These are phyloP conservation scores for Lithosia quadra DNA, from an alignment of 2,888 invertebrate species.

Conservation along the genomic window DNA sequence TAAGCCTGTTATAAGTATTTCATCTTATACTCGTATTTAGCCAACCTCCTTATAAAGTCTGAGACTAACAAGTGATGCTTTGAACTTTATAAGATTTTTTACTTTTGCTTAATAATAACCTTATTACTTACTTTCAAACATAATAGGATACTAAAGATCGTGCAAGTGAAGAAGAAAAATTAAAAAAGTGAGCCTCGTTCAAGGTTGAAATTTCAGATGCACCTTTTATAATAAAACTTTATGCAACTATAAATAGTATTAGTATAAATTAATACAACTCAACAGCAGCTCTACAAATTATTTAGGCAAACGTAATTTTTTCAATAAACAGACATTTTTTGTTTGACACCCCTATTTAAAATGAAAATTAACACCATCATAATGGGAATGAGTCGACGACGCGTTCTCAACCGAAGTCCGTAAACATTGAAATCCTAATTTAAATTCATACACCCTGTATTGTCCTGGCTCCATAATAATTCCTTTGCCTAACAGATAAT, in stretches of 20 bases:
- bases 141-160: background rate
- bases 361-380: constrained; percentile 41
- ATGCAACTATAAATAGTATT: too few relatives aligned
- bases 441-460: constrained; percentile 50
- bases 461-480: constrained; percentile 38
- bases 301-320: background rate
- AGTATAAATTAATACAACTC: background rate
- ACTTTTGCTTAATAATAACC: background rate
- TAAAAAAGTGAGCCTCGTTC: too few relatives aligned
- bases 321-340: background rate
- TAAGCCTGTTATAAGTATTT: constrained; percentile 6
- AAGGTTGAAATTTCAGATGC: too few relatives aligned
- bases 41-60: background rate
- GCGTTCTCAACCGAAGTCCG: constrained; percentile 25
- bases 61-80: background rate
- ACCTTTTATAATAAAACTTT: too few relatives aligned
- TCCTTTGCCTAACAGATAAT: constrained; percentile 40
- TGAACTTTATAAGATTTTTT: background rate
- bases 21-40: background rate
- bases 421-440: constrained; percentile 40
- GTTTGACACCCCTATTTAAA: constrained; percentile 33
- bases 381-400: constrained; percentile 20
- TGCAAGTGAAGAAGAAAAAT: background rate
- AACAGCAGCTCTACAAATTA: background rate
- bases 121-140: background rate